Conservation (phyloP, 2,888 invertebrate species). For the Pheosia tremula region DNA sequence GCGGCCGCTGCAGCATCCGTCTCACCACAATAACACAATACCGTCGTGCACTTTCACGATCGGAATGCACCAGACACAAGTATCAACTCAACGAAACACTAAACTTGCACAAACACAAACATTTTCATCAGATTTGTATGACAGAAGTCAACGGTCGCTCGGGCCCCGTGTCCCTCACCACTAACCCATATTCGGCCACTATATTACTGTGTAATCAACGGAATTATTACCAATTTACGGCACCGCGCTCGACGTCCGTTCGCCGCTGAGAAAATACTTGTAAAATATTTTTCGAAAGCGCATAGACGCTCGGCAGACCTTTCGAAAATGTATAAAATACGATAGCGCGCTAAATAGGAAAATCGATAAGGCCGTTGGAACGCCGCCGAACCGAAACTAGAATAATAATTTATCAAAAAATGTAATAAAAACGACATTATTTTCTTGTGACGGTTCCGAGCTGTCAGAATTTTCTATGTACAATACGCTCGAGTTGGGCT, state of each 20-base stretch:
- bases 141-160: conserved; percentile 64
- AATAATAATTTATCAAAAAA: conserved; percentile 84
- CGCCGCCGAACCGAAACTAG: conserved; percentile 75
- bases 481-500: conserved; percentile 55
- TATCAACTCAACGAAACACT: conserved; percentile 65
- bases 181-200: conserved; percentile 81
- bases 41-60: conserved; percentile 70
- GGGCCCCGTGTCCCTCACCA: conserved; percentile 64
- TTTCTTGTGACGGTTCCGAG: conserved; percentile 76
- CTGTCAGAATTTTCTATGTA: conserved; percentile 81
- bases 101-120: conserved; percentile 61
- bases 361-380: conserved; percentile 79
- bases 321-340: conserved; percentile 81
- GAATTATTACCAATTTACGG: conserved; percentile 82
- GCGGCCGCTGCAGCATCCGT: conserved; percentile 58
- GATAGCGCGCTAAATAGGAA: conserved; percentile 79
- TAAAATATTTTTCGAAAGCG: conserved; percentile 83
- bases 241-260: conserved; percentile 76
- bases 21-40: conserved; percentile 70
- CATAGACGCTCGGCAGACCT: conserved; percentile 76
- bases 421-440: conserved; percentile 84
- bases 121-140: conserved; percentile 54
- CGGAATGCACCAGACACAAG: conserved; percentile 65
- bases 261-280: conserved; percentile 73
- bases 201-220: conserved; percentile 79